Evolutionary conservation across 2,888 invertebrate genomes (phyloP).

Genomic region (Anorthoa munda): DNA sequence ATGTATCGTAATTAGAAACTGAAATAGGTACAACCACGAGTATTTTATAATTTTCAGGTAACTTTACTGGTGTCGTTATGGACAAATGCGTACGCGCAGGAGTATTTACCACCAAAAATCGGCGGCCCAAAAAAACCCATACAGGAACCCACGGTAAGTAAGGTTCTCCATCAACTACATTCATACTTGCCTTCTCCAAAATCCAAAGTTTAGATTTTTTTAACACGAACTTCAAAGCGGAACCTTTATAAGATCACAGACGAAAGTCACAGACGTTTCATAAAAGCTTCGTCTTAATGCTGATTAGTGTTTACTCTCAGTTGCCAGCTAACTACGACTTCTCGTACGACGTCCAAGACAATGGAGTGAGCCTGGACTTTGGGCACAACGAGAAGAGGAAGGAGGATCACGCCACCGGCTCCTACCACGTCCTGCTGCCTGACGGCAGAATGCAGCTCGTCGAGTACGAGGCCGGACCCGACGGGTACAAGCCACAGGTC

Average conservation of each 20-base stretch:
- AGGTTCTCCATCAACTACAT: conserved; percentile 36
- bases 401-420: conserved; percentile 92
- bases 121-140: conserved; percentile 77
- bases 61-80: conserved; percentile 80
- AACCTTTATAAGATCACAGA: background rate
- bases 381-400: conserved; percentile 92
- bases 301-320: conserved; percentile 72
- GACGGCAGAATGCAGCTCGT: conserved; percentile 92
- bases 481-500: conserved; percentile 92
- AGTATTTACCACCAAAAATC: conserved; percentile 90
- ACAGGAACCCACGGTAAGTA: conserved; percentile 83
- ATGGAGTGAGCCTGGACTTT: conserved; percentile 90
- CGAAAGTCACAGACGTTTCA: background rate
- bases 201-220: background rate
- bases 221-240: background rate
- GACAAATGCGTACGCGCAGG: conserved; percentile 82
- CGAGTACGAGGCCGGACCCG: conserved; percentile 92
- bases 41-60: conserved; percentile 68
- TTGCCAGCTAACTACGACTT: conserved; percentile 92
- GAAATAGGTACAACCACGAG: background rate
- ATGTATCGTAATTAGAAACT: background rate
- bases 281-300: background rate
- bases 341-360: conserved; percentile 92
- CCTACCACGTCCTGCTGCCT: conserved; percentile 92
- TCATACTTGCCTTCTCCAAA: background rate